These are phyloP conservation scores for Podarcis siculus DNA, from an alignment of 2,797 vertebrate species.

Conservation along the genomic window DNA sequence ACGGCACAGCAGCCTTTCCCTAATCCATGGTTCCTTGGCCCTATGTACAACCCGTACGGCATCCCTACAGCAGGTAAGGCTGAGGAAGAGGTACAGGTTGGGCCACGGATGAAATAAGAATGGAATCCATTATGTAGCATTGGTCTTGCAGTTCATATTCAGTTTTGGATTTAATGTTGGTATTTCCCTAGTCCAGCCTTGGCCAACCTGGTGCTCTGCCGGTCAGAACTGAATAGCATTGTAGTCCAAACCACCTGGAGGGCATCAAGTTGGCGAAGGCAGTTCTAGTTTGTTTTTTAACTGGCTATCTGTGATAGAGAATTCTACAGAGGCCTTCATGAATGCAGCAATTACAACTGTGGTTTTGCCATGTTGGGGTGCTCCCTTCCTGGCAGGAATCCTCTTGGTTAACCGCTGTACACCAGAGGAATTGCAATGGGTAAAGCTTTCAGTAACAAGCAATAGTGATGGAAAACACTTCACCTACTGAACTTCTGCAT, in stretches of 20 bases:
- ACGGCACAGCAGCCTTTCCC: conserved; percentile 64
- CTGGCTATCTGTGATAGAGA: neutral
- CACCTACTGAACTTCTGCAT: neutral
- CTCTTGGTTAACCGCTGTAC: neutral
- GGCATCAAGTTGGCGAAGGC: too few relatives aligned
- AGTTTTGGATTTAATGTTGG: neutral
- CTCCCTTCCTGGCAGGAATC: neutral
- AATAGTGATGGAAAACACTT: neutral
- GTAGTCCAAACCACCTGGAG: too few relatives aligned
- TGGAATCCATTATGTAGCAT: neutral
- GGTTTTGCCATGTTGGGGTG: neutral
- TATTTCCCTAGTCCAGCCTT: neutral
- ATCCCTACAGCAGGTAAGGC: conserved; percentile 69
- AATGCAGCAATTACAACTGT: neutral
- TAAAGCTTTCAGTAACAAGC: neutral
- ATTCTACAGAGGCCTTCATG: too few relatives aligned
- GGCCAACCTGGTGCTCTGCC: neutral
- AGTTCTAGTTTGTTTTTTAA: neutral
- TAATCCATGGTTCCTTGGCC: conserved; percentile 67
- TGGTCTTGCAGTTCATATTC: neutral
- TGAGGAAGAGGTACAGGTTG: neutral
- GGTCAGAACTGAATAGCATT: too few relatives aligned
- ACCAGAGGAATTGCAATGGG: neutral
- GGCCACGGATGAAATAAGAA: neutral
- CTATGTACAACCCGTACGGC: conserved; percentile 52